These are phyloP conservation scores for Ochotona princeps DNA, from an alignment of 2,113 vertebrate genomes.

Conservation along the genomic window DNA sequence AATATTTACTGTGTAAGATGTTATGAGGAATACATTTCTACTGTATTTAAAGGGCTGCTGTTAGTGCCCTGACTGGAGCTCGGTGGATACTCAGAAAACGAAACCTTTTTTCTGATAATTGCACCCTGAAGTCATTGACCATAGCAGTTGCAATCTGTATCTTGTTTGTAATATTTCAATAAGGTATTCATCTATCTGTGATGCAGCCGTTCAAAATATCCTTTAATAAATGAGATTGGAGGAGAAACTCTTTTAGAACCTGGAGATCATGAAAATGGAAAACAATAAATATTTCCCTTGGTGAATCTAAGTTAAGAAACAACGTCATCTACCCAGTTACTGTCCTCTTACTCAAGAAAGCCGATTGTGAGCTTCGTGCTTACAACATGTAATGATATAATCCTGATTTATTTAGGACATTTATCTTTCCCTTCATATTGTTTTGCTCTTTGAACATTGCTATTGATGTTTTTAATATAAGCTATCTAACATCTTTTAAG, in stretches of 20 bases:
- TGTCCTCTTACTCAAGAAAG: constrained; percentile 60
- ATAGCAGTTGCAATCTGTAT: background rate
- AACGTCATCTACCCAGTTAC: constrained; percentile 26
- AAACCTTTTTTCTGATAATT: constrained; percentile 46
- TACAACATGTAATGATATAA: constrained; percentile 57
- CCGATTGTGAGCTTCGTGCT: constrained; percentile 64
- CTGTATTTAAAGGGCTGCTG: background rate
- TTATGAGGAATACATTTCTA: constrained; percentile 38
- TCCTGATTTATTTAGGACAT: constrained; percentile 52
- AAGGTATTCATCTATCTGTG: constrained; percentile 32
- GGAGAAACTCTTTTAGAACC: constrained; percentile 51
- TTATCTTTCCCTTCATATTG: constrained; percentile 60
- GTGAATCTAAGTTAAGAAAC: constrained; percentile 38
- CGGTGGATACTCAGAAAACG: background rate
- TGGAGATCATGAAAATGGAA: constrained; percentile 51
- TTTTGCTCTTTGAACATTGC: constrained; percentile 29
- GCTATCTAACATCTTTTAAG: constrained; percentile 49
- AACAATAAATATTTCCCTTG: constrained; percentile 45
- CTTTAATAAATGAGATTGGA: constrained; percentile 54
- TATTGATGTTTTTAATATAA: constrained; percentile 59
- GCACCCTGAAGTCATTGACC: background rate
- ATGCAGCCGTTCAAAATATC: constrained; percentile 54
- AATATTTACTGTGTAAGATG: background rate
- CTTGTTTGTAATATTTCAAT: constrained; percentile 38
- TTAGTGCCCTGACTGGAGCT: background rate